Evolutionary conservation across 1,140 invertebrate genomes (phyloP).

Genomic region (Drosophila parabipectinata): DNA sequence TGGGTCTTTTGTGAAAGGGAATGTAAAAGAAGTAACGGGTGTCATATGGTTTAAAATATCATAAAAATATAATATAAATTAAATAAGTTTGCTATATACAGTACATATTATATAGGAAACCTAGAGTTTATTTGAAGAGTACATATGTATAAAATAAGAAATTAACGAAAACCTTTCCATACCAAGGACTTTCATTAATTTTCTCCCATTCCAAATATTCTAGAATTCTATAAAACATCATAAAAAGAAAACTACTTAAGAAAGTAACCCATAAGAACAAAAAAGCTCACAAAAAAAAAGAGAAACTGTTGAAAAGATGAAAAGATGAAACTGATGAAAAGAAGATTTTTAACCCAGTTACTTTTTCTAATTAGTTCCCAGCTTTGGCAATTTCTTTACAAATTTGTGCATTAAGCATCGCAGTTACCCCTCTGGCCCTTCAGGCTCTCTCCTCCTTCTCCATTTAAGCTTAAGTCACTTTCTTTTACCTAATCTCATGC

Average conservation of each 20-base stretch:
- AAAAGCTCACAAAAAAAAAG: not conserved
- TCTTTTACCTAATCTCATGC: constrained; percentile 22
- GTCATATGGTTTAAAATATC: too few relatives aligned
- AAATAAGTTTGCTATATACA: too few relatives aligned
- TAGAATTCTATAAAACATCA: not conserved
- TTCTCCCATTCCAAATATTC: not conserved
- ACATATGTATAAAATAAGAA: too few relatives aligned
- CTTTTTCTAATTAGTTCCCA: constrained; percentile 48
- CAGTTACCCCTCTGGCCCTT: not conserved
- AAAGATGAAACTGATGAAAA: not conserved
- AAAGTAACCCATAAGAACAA: not conserved
- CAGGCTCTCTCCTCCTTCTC: not conserved
- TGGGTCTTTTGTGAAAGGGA: too few relatives aligned
- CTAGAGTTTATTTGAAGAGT: too few relatives aligned
- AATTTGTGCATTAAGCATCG: constrained; percentile 45
- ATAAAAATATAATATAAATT: too few relatives aligned
- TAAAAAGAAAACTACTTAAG: not conserved
- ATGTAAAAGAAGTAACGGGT: too few relatives aligned
- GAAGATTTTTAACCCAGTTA: constrained; percentile 46
- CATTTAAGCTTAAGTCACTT: not conserved
- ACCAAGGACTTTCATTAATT: constrained; percentile 4
- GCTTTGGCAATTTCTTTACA: constrained; percentile 53
- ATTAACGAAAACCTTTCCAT: not conserved
- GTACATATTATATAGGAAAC: too few relatives aligned
- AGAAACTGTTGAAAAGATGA: constrained; percentile 20